Base-by-base conservation (phyloP, 2,888 invertebrate species). In the Esperia sulphurella region DNA sequence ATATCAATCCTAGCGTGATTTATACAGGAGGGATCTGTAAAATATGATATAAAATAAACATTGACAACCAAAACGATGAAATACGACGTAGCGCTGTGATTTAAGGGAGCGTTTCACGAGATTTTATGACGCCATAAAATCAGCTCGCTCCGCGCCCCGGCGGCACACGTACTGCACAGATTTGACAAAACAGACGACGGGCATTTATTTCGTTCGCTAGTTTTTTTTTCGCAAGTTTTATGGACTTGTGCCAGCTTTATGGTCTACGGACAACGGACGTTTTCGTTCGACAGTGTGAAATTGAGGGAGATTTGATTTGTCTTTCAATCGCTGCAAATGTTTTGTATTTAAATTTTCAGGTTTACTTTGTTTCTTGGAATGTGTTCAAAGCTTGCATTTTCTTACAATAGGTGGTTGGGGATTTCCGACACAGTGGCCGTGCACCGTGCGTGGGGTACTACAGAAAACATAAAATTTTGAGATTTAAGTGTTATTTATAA, bases 11-110 rank as follows among this genome's bases (percentile, higher is more conserved):
- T 59, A 70, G 62, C 71, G 69, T 85, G 87, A 88, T 88, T 87
- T 87, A 87, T 86, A 84, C 78, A 66, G 78, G 80, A 74, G 79
- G 84, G 79, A 82, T 86, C 77, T 86, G 84, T 88, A 87, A 89
- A 89, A 88, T 89, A 88, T 89, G 87, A 89, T 85, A 89, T 88
- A 88, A 89, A 89, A 89, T 88, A 89, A 89, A 89, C 86, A 89
- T 88, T 87, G 88, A 89, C 88, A 89, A 84, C 81, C 87, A 75
- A 79, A 88, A 89, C 88, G 87, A 87, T 89, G 88, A 88, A 87
- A 87, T 87, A 89, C 83, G 88, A 81, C 81, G 83, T 71, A 78
- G 72, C 77, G 79, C 69, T 80, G 85, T 89, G 88, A 88, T 88
- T 87, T 88, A 88, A 86, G 87, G 85, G 84, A 81, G 83, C 78